Conservation (phyloP, 2,113 vertebrate species). For the Lampris incognitus region DNA sequence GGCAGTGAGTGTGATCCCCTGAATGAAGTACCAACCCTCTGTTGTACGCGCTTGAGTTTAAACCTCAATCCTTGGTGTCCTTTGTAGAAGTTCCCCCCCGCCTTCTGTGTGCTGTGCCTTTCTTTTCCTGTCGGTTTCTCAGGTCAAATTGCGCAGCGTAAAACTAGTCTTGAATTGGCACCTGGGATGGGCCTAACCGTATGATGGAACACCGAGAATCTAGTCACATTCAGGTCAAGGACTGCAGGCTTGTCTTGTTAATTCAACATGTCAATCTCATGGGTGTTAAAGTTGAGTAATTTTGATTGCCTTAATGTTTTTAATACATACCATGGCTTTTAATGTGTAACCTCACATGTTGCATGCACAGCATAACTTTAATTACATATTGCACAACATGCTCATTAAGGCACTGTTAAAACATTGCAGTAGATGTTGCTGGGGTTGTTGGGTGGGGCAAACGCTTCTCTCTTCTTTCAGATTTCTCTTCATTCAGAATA, state of each 20-base stretch:
- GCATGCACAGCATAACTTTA: constrained; percentile 81
- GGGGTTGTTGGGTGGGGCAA: constrained; percentile 60
- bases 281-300: constrained; percentile 83
- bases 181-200: constrained; percentile 81
- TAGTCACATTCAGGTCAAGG: constrained; percentile 82
- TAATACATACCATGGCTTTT: constrained; percentile 74
- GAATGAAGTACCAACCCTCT: constrained; percentile 79
- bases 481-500: constrained; percentile 67
- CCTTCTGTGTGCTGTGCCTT: constrained; percentile 69
- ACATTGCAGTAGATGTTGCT: constrained; percentile 58
- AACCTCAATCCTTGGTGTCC: constrained; percentile 70
- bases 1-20: constrained; percentile 77
- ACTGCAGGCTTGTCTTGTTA: constrained; percentile 82
- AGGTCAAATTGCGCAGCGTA: constrained; percentile 76
- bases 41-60: constrained; percentile 79
- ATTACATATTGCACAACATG: constrained; percentile 47
- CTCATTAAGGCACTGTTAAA: constrained; percentile 62
- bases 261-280: constrained; percentile 81
- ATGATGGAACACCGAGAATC: constrained; percentile 82
- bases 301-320: constrained; percentile 70
- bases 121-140: constrained; percentile 75
- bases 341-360: constrained; percentile 72
- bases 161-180: constrained; percentile 70
- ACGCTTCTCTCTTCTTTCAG: constrained; percentile 79
- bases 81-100: constrained; percentile 72